Evolutionary conservation across 2,113 vertebrate genomes (phyloP), one percentile per base, ranked within the genome.

Genomic region (Sinosuthora webbiana): DNA sequence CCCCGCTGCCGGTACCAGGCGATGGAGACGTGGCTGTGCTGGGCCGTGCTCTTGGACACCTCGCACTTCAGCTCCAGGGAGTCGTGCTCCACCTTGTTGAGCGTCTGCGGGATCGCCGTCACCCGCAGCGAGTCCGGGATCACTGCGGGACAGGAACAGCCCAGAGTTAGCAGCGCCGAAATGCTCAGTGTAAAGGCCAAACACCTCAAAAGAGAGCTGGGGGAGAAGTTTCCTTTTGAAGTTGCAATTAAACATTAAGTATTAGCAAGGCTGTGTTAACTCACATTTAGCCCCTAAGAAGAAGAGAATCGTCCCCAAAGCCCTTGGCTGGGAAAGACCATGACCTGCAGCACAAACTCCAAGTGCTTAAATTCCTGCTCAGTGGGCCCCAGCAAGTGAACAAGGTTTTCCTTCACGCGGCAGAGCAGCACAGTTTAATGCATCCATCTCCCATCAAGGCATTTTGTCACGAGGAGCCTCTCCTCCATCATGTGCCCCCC

Each of bases 11-110:
- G 97, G 91, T 98, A 99, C 99, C 99, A 99, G 37, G 98, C 97
- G 19, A 99, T 98, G 1, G 99, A 99, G 63, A 99, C 50, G 49
- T 99, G 99, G 57, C 98, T 99, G 97, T 99, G 99, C 91, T 99
- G 99, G 52, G 83, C 21, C 0, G 99, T 99, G 95, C 98, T 98
- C 5, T 98, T 98, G 25, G 98, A 98, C 68, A 99, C 98, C 85
- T 99, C 99, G 1, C 99, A 99, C 49, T 97, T 99, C 42, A 99
- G 98, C 97, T 99, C 99, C 79, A 99, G 96, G 0, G 98, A 98
- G 95, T 99, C 99, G 0, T 98, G 99, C 70, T 99, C 99, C 90
- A 99, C 99, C 94, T 98, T 99, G 95, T 99, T 98, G 74, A 99
- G 97, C 1, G 98, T 99, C 98, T 99, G 99, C 0, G 98, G 97